Evolutionary conservation across 2,797 vertebrate genomes (phyloP), one percentile per base, ranked within the genome.

Genomic region (Anniella stebbinsi): DNA sequence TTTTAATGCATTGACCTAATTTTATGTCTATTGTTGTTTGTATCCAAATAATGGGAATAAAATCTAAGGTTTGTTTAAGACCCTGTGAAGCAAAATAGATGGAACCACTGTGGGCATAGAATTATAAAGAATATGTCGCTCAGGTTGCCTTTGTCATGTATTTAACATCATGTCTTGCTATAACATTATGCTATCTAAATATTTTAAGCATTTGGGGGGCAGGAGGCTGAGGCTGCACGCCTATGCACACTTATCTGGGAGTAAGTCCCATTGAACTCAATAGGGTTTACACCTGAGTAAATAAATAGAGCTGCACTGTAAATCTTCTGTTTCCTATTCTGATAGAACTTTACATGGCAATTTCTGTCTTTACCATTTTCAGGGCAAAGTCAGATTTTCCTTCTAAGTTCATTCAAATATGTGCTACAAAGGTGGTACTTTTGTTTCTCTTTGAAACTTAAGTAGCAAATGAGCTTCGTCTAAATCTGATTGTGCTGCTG

Each of bases 81-180:
- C 12, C 90, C 0, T 57, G 91, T 87, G 77, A 96, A 94, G 77
- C 83, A 38, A 30, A 66, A 0, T 84, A 90, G 54, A 30, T 48
- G n/a, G 18, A 88, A 8, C 17, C 2, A 78, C 12, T 66, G 94
- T 85, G 51, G 92, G 1, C 82, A 94, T 91, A 45, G 89, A 85
- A 85, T 33, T 89, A 72, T 77, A 30, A 88, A 90, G 18, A 86
- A 70, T 33, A 36, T 57, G 77, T 90, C 8, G 78, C 86, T 87
- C 38, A 36, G 75, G 81, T 70, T 94, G 81, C 84, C 91, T 41
- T 2, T 3, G 87, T 86, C 54, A 51, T 66, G 11, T 63, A 63
- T 36, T 60, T 33, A 73, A 21, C 86, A n/a, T 18, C 63, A 75
- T n/a, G 18, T 23, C 57, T 63, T 66, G 3, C 75, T 70, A 4